These are phyloP conservation scores for Ailurus styani DNA, from an alignment of 2,113 vertebrate genomes.

Conservation along the genomic window DNA sequence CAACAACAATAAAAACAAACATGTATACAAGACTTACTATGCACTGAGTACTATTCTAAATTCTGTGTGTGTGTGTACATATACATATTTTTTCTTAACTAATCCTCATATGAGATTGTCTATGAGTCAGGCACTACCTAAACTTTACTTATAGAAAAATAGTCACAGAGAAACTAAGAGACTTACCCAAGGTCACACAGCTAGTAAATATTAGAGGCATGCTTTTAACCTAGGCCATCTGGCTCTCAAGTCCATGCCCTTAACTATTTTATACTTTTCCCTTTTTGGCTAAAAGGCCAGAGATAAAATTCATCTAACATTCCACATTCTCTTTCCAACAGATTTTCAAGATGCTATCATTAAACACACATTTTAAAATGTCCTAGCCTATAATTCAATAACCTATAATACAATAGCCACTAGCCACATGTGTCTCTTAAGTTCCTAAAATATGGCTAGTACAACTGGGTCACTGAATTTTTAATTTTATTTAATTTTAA, in stretches of 20 bases:
- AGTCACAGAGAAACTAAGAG: background rate
- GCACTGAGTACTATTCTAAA: background rate
- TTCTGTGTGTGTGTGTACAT: background rate
- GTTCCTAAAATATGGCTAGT: background rate
- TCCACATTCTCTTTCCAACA: background rate
- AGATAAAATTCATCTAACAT: slow-evolving; percentile 10
- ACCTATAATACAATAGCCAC: background rate
- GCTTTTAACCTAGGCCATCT: background rate
- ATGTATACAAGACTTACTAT: background rate
- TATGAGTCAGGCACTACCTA: background rate
- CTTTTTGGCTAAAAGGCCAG: background rate
- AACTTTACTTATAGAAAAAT: background rate
- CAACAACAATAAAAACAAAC: background rate
- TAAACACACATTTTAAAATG: background rate
- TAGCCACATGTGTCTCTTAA: background rate
- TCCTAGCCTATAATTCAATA: no score
- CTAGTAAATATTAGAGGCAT: background rate
- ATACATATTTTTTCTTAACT: background rate
- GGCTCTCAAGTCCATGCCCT: background rate
- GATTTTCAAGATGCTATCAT: background rate
- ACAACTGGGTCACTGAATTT: background rate
- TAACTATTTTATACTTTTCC: background rate
- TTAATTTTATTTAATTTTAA: background rate
- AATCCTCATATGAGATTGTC: background rate
- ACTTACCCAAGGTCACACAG: background rate